phyloP scores from a whole-genome alignment of 2,888 invertebrate genomes.

The Plebejus melissa region DNA sequence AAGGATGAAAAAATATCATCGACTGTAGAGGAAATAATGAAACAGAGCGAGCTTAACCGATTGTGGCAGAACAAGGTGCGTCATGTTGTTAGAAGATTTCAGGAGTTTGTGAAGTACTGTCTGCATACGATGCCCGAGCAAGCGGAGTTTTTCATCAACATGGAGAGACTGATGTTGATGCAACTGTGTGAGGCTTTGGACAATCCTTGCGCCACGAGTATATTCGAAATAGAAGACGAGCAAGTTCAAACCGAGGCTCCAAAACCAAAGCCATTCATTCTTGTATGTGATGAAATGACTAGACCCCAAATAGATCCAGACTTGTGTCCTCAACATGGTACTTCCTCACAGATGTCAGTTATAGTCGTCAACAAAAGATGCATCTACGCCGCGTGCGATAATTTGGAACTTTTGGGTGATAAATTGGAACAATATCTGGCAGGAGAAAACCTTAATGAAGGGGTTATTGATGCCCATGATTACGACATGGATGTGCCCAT shows the following conservation, averaged over 20 bases:
- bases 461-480: slow-evolving; percentile 51
- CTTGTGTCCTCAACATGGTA: slow-evolving; percentile 57
- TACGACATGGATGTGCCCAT: slow-evolving; percentile 54
- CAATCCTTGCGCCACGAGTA: slow-evolving; percentile 51
- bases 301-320: slow-evolving; percentile 50
- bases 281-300: slow-evolving; percentile 58
- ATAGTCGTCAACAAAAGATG: slow-evolving; percentile 60
- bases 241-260: slow-evolving; percentile 49
- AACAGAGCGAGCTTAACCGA: slow-evolving; percentile 46
- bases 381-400: slow-evolving; percentile 65
- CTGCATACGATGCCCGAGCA: slow-evolving; percentile 60
- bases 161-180: slow-evolving; percentile 65
- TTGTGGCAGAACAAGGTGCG: slow-evolving; percentile 65
- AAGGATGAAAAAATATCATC: slow-evolving; percentile 54
- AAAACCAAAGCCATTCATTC: slow-evolving; percentile 56
- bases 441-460: slow-evolving; percentile 49
- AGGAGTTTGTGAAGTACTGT: slow-evolving; percentile 60
- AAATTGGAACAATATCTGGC: slow-evolving; percentile 53
- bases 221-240: slow-evolving; percentile 50
- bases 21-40: slow-evolving; percentile 50
- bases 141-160: slow-evolving; percentile 66
- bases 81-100: slow-evolving; percentile 62
- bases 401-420: slow-evolving; percentile 54
- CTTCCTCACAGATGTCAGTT: slow-evolving; percentile 58
- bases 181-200: slow-evolving; percentile 57